These are phyloP conservation scores for Sebastes nivosus DNA, from an alignment of 2,797 vertebrate genomes.

Conservation along the genomic window DNA sequence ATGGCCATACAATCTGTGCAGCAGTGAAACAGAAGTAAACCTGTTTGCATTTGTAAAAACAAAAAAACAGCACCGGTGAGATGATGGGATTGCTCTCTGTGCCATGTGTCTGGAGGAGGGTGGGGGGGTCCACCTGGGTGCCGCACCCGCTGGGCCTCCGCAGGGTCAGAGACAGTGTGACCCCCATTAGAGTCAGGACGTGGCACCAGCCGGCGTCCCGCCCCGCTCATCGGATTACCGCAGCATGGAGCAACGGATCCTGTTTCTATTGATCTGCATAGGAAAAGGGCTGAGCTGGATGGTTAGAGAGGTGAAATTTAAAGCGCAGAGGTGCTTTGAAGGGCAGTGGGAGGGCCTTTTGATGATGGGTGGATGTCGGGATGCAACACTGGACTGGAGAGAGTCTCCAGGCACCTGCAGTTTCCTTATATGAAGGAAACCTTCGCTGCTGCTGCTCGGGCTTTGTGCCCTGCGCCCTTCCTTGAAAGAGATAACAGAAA, in stretches of 20 bases:
- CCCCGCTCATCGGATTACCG: constrained; percentile 76
- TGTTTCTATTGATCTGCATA: constrained; percentile 83
- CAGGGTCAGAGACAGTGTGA: constrained; percentile 62
- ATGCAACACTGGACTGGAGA: constrained; percentile 7
- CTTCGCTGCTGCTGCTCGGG: constrained; percentile 9
- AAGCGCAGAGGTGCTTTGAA: constrained; percentile 81
- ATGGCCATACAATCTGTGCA: background rate
- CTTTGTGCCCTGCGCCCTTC: background rate
- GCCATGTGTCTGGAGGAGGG: constrained; percentile 6
- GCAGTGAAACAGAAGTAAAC: background rate
- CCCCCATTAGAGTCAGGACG: constrained; percentile 66
- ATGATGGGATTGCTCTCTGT: background rate
- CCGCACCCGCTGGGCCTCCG: background rate
- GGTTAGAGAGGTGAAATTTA: constrained; percentile 82
- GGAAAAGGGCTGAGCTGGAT: constrained; percentile 82
- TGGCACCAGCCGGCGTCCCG: constrained; percentile 70
- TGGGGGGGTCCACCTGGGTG: constrained; percentile 13
- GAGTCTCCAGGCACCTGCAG: constrained; percentile 16
- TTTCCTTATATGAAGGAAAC: constrained; percentile 16
- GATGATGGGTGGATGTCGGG: constrained; percentile 37
- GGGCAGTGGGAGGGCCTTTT: constrained; percentile 64
- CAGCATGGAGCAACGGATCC: constrained; percentile 75
- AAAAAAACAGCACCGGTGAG: background rate
- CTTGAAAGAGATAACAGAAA: constrained; percentile 8
- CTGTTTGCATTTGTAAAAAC: background rate